Conservation (phyloP, 2,888 invertebrate species). For the Graphium colonna region DNA sequence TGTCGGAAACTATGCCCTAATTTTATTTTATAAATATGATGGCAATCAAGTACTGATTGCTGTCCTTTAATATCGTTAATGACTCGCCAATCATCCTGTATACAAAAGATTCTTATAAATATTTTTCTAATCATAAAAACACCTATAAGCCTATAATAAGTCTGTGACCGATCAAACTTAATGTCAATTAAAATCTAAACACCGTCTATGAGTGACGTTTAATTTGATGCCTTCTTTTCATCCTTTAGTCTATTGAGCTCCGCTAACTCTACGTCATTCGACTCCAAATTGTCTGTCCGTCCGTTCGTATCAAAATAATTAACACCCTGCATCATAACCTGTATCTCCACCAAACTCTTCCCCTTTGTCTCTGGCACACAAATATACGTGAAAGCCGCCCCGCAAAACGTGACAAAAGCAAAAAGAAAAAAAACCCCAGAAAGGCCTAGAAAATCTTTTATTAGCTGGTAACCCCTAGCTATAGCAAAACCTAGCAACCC, state of each 20-base stretch:
- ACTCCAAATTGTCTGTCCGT: constrained; percentile 9
- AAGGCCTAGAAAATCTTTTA: constrained; percentile 66
- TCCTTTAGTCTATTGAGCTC: constrained; percentile 8
- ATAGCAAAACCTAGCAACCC: constrained; percentile 69
- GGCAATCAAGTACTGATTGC: too few species aligned
- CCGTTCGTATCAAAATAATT: constrained; percentile 35
- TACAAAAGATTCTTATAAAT: too few species aligned
- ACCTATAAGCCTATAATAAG: too few species aligned
- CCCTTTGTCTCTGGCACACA: constrained; percentile 79
- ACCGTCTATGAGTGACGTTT: too few species aligned
- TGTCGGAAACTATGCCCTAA: too few species aligned
- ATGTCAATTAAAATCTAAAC: too few species aligned
- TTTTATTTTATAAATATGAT: too few species aligned
- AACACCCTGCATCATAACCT: constrained; percentile 67
- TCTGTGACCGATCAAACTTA: too few species aligned
- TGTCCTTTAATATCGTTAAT: too few species aligned
- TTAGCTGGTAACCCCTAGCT: constrained; percentile 70
- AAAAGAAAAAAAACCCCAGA: constrained; percentile 72
- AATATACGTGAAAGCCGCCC: constrained; percentile 67
- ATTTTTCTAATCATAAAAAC: too few species aligned
- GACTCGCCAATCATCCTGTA: too few species aligned
- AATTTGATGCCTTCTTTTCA: neutral
- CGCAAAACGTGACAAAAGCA: constrained; percentile 58
- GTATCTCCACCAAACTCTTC: constrained; percentile 77
- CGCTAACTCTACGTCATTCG: constrained; percentile 24